Evolutionary conservation across 2,888 invertebrate species (phyloP).

Genomic region (Hylaea fasciaria): DNA sequence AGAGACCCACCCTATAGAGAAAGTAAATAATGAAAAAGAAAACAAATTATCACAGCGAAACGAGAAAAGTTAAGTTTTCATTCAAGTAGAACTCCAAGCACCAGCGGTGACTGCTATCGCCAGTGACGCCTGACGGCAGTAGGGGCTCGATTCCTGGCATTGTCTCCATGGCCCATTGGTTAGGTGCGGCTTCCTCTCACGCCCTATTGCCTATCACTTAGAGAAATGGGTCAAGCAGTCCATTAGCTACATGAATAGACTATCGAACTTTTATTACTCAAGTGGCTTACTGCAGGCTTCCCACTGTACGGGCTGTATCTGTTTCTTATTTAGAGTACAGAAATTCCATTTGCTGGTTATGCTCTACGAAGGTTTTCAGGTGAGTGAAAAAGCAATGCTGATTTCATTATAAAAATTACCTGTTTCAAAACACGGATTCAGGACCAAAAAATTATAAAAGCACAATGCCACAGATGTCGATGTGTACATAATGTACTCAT

Average conservation of each 20-base stretch:
- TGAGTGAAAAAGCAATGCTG: too few relatives aligned
- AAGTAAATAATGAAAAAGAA: background rate
- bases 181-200: constrained; percentile 62
- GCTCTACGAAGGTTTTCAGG: too few relatives aligned
- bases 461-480: constrained; percentile 6
- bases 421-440: background rate
- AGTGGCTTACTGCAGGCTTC: too few relatives aligned
- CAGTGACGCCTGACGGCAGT: constrained; percentile 44
- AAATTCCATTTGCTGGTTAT: too few relatives aligned
- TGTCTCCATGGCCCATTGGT: constrained; percentile 59
- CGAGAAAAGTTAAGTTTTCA: background rate
- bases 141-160: constrained; percentile 47
- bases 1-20: background rate
- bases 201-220: constrained; percentile 37
- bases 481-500: too few relatives aligned
- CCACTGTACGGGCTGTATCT: background rate
- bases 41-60: background rate
- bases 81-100: constrained; percentile 26
- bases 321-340: too few relatives aligned
- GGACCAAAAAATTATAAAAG: constrained; percentile 1
- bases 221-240: constrained; percentile 7
- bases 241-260: too few relatives aligned
- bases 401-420: too few relatives aligned
- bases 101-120: constrained; percentile 24
- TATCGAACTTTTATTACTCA: too few relatives aligned